Percentiles rank a stretch among this genome's conserved stretches.
phyloP scores from a whole-genome alignment of 2,888 invertebrate genomes.

The Zygothrica quintamaculata region DNA sequence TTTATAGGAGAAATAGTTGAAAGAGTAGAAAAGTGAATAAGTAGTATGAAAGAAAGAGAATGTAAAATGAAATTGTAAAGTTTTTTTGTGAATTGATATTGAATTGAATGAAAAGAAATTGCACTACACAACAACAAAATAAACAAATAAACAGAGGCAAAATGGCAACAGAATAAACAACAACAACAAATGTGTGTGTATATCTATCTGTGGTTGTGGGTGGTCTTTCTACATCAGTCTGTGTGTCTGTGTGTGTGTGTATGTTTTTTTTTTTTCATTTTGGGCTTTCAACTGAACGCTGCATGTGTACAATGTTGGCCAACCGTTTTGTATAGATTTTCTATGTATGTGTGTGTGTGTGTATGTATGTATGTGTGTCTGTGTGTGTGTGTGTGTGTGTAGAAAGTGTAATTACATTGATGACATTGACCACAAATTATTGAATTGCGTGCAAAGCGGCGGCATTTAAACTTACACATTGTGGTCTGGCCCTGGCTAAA shows the following conservation, averaged over 20 bases:
- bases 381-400: neutral
- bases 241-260: neutral
- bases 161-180: conserved; percentile 27
- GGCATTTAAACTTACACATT: conserved; percentile 45
- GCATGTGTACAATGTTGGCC: neutral
- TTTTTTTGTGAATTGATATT: conserved; percentile 38
- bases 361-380: neutral
- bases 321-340: conserved; percentile 1
- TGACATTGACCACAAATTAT: conserved; percentile 68
- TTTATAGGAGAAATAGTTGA: neutral
- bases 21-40: conserved; percentile 2
- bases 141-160: conserved; percentile 38
- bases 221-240: neutral
- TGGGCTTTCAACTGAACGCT: neutral
- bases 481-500: conserved; percentile 20
- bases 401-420: conserved; percentile 48
- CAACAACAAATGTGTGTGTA: conserved; percentile 10
- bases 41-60: conserved; percentile 13
- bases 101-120: conserved; percentile 52
- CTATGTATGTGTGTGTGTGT: neutral
- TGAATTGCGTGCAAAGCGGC: conserved; percentile 58
- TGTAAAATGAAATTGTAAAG: conserved; percentile 54
- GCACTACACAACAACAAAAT: conserved; percentile 39
- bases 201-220: neutral
- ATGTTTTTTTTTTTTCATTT: neutral